Evolutionary conservation across 2,888 invertebrate species (phyloP).

Genomic region (Acanthosepion lycidas): DNA sequence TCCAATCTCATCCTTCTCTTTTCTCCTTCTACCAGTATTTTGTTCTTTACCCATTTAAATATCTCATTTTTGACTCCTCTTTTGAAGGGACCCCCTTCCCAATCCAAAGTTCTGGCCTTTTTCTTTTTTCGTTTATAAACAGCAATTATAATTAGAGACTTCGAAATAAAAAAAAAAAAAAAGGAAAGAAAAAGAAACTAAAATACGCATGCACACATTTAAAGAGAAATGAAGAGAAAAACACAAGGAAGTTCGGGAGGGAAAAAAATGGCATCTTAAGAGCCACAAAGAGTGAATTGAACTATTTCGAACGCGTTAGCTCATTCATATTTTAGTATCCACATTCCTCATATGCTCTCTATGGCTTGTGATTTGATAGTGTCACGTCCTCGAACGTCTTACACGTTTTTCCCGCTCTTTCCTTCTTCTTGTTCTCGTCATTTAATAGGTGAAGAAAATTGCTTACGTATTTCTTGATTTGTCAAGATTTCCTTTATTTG

Average conservation of each 20-base stretch:
- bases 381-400: background rate
- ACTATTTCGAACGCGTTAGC: background rate
- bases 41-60: background rate
- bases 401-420: background rate
- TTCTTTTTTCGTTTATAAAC: slow-evolving; percentile 18
- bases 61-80: background rate
- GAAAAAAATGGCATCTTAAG: background rate
- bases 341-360: background rate
- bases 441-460: slow-evolving; percentile 25
- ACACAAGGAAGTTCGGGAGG: background rate
- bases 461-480: background rate
- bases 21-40: background rate
- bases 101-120: slow-evolving; percentile 33
- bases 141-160: background rate
- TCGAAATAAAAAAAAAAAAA: background rate
- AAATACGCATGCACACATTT: background rate
- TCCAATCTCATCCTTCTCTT: background rate
- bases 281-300: background rate
- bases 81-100: background rate
- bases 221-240: background rate
- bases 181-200: background rate
- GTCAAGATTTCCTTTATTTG: background rate
- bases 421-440: background rate
- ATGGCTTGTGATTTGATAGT: background rate
- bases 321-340: background rate